These are phyloP conservation scores for Linurgus olivaceus DNA, from an alignment of 2,797 vertebrate species.

Conservation along the genomic window DNA sequence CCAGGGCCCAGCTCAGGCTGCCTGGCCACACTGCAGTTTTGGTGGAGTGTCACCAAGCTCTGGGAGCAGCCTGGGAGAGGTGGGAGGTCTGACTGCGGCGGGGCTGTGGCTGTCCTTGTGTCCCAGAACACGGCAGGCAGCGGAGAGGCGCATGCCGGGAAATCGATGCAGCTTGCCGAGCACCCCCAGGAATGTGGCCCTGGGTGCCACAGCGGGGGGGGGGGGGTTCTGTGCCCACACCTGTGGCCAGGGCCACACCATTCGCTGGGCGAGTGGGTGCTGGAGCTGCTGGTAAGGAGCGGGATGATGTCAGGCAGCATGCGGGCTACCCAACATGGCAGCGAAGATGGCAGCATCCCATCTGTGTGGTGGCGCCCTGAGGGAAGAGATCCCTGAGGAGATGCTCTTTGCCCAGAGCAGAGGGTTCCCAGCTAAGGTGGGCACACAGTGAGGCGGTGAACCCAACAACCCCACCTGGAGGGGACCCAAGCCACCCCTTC, in stretches of 20 bases:
- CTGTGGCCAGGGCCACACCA: accelerated
- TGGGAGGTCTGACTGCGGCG: neutral
- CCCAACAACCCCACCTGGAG: neutral
- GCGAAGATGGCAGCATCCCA: accelerated
- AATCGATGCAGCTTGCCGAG: neutral
- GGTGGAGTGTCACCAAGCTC: neutral
- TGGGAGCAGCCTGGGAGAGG: neutral
- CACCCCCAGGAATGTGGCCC: neutral
- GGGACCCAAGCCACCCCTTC: neutral
- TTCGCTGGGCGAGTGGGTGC: accelerated
- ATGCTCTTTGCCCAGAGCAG: neutral
- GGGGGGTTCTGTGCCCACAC: accelerated
- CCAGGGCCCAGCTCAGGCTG: neutral
- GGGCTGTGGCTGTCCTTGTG: neutral
- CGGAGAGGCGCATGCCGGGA: accelerated
- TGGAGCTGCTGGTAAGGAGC: neutral
- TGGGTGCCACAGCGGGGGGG: neutral
- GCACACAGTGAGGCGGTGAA: neutral
- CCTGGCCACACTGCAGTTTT: accelerated
- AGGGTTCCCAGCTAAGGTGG: neutral
- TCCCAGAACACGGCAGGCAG: neutral
- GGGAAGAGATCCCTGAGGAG: neutral
- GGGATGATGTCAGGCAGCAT: neutral
- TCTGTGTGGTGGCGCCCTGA: accelerated
- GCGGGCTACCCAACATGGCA: accelerated